Conservation (phyloP, 2,797 vertebrate genomes). For the Naso thynnoides region DNA sequence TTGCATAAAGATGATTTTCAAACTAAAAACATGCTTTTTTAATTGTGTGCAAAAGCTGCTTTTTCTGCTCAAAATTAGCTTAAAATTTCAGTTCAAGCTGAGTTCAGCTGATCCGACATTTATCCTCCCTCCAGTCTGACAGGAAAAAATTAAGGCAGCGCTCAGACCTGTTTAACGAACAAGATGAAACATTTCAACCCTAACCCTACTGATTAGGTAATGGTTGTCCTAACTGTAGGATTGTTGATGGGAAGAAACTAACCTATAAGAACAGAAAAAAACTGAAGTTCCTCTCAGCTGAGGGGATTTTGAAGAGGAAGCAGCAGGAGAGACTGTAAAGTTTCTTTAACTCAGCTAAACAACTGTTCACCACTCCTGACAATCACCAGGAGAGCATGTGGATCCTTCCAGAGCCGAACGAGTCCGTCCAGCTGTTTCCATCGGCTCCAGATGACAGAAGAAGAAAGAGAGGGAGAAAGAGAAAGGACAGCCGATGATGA, state of each 20-base stretch:
- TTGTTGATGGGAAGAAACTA: constrained; percentile 7
- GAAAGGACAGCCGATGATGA: constrained; percentile 63
- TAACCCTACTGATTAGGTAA: no score
- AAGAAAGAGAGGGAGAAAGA: constrained; percentile 8
- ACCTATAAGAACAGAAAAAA: neutral
- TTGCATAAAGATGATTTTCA: no score
- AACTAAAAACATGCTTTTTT: no score
- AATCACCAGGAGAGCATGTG: constrained; percentile 32
- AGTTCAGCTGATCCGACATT: no score
- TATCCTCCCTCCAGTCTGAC: no score
- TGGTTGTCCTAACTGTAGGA: neutral
- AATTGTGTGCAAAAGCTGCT: no score
- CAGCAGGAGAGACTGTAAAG: constrained; percentile 18
- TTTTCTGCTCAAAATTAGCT: no score
- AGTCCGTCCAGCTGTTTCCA: constrained; percentile 59
- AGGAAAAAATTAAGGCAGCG: no score
- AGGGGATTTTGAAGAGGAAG: neutral
- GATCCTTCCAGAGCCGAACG: constrained; percentile 35
- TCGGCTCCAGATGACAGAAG: constrained; percentile 60
- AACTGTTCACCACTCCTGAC: constrained; percentile 17
- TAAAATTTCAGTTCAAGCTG: no score
- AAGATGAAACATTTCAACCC: neutral
- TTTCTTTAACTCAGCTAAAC: constrained; percentile 17
- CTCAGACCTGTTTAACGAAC: neutral
- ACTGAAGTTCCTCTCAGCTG: neutral